Percentiles rank a stretch among this genome's conserved stretches.
These are phyloP conservation scores for Xiphydria camelus DNA, from an alignment of 2,888 invertebrate genomes.

Conservation along the genomic window DNA sequence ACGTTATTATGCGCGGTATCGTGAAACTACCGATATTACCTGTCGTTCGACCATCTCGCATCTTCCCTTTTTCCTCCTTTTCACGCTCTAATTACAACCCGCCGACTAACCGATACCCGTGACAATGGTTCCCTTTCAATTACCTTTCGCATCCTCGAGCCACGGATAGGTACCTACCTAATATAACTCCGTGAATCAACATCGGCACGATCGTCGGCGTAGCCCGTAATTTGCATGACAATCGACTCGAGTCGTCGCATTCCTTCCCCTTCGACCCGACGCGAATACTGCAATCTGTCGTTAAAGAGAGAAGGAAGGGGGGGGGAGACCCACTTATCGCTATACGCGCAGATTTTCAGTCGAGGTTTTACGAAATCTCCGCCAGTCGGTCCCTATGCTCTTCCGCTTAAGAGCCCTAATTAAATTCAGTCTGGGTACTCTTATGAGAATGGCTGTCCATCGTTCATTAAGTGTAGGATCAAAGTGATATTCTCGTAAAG, in stretches of 20 bases:
- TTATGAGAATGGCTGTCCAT: slow-evolving; percentile 46
- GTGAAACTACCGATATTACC: no score
- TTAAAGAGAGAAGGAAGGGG: not conserved
- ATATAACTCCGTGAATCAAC: slow-evolving; percentile 37
- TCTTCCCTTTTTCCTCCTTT: no score
- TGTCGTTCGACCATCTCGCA: no score
- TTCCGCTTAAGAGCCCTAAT: slow-evolving; percentile 52
- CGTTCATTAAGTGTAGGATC: slow-evolving; percentile 52
- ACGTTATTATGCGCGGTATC: no score
- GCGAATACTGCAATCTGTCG: slow-evolving; percentile 10
- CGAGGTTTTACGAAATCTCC: not conserved
- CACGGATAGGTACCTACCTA: slow-evolving; percentile 9
- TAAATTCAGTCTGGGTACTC: slow-evolving; percentile 54
- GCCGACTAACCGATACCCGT: slow-evolving; percentile 4
- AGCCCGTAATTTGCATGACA: slow-evolving; percentile 46
- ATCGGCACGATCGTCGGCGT: slow-evolving; percentile 31
- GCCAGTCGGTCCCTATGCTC: slow-evolving; percentile 8
- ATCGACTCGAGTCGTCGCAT: slow-evolving; percentile 31
- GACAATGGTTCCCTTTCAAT: slow-evolving; percentile 21
- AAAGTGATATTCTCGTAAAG: slow-evolving; percentile 53
- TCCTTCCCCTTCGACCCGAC: slow-evolving; percentile 6
- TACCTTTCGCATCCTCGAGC: slow-evolving; percentile 21
- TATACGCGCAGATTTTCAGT: slow-evolving; percentile 2
- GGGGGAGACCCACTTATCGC: slow-evolving; percentile 5
- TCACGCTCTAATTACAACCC: slow-evolving; percentile 16